Conservation (phyloP, 2,888 invertebrate species). For the Nineta flava region DNA sequence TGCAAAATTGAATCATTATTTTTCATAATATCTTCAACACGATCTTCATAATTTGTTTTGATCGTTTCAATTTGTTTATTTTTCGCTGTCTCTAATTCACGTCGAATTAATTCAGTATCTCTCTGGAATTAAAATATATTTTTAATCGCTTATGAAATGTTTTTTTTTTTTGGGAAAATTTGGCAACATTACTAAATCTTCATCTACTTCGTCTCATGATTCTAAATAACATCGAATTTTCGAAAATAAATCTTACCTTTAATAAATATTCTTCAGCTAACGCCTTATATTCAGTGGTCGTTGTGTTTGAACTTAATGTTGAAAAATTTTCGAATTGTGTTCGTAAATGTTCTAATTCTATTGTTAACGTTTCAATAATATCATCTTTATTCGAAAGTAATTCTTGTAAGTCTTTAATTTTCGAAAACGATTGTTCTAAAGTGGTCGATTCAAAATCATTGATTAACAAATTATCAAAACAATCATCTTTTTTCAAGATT, state of each 20-base stretch:
- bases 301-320: conserved; percentile 36
- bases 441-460: background rate
- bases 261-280: conserved; percentile 51
- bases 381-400: conserved; percentile 29
- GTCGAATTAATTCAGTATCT: conserved; percentile 17
- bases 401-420: conserved; percentile 30
- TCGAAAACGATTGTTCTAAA: conserved; percentile 9
- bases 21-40: conserved; percentile 28
- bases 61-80: conserved; percentile 24
- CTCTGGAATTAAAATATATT: conserved; percentile 12
- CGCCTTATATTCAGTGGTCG: conserved; percentile 56
- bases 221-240: too few species aligned
- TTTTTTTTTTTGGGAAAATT: conserved; percentile 16
- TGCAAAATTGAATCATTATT: conserved; percentile 29
- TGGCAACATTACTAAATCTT: background rate
- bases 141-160: conserved; percentile 16
- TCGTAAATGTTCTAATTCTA: conserved; percentile 31
- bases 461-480: background rate
- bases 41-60: conserved; percentile 23
- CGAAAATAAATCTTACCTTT: conserved; percentile 35
- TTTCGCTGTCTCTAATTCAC: conserved; percentile 28
- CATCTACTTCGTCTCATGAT: too few species aligned
- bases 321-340: conserved; percentile 32
- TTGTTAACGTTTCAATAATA: conserved; percentile 29
- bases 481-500: background rate